phyloP scores from a whole-genome alignment of 2,797 vertebrate species.

The Chrosomus eos region DNA sequence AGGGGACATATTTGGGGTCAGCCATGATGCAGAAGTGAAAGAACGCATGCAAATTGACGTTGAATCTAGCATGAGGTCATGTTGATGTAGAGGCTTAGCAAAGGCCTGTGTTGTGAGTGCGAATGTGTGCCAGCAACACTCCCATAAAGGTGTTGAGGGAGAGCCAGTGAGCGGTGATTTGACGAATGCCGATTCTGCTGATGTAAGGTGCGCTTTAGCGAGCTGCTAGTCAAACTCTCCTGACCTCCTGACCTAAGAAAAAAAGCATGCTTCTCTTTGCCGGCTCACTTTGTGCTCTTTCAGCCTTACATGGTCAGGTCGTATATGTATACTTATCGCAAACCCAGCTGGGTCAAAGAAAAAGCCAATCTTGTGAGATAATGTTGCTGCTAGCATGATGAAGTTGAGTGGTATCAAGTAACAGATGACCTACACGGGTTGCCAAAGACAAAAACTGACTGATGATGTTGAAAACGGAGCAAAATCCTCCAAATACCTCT shows the following conservation, averaged over 20 bases:
- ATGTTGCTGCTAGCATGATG: slow-evolving; percentile 16
- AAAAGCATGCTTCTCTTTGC: slow-evolving; percentile 7
- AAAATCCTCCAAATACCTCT: slow-evolving; percentile 20
- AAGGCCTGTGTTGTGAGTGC: background rate
- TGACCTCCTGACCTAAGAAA: slow-evolving; percentile 37
- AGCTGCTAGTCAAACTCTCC: slow-evolving; percentile 27
- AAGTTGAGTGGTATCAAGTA: slow-evolving; percentile 16
- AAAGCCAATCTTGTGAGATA: slow-evolving; percentile 13
- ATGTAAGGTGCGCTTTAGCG: slow-evolving; percentile 17
- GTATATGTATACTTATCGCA: background rate
- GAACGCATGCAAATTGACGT: slow-evolving; percentile 69
- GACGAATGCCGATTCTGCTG: slow-evolving; percentile 31
- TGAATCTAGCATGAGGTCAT: slow-evolving; percentile 71
- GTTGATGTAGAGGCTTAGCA: slow-evolving; percentile 42
- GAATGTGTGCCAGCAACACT: slow-evolving; percentile 54
- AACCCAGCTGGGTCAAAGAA: slow-evolving; percentile 35
- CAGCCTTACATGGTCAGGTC: slow-evolving; percentile 44
- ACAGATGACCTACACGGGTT: background rate
- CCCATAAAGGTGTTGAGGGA: slow-evolving; percentile 59
- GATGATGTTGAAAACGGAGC: slow-evolving; percentile 10
- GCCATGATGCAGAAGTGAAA: slow-evolving; percentile 67
- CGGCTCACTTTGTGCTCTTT: background rate
- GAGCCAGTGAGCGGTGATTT: slow-evolving; percentile 21
- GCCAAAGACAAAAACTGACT: slow-evolving; percentile 16
- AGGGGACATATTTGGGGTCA: slow-evolving; percentile 57